These are phyloP conservation scores for Lepidochitona cinerea DNA, from an alignment of 2,888 invertebrate genomes.

Conservation along the genomic window DNA sequence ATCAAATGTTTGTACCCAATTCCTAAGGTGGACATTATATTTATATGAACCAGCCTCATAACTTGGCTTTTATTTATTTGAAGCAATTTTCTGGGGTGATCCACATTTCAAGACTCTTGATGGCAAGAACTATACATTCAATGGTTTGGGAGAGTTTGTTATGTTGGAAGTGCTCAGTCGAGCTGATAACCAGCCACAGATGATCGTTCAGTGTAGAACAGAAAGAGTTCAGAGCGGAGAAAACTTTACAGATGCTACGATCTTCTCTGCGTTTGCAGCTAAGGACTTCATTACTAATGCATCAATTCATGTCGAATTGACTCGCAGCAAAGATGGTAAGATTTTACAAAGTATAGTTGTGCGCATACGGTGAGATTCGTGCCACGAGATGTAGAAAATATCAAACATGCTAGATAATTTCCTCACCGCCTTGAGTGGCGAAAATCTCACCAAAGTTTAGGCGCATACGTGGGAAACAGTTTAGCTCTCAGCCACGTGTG, in stretches of 20 bases:
- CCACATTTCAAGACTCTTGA: constrained; percentile 42
- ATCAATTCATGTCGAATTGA: background rate
- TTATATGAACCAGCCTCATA: no score
- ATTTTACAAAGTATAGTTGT: no score
- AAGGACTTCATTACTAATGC: constrained; percentile 13
- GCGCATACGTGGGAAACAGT: no score
- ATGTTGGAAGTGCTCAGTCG: constrained; percentile 8
- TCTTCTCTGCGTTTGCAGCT: constrained; percentile 39
- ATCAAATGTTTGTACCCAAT: no score
- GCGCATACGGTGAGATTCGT: no score
- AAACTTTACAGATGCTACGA: constrained; percentile 30
- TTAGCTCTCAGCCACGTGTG: no score
- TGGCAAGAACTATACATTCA: constrained; percentile 31
- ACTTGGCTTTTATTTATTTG: no score
- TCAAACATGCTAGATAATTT: no score
- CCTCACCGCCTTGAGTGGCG: no score
- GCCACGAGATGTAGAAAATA: no score
- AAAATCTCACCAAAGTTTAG: no score
- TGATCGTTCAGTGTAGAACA: constrained; percentile 30
- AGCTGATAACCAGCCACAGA: background rate
- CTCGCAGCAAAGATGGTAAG: background rate
- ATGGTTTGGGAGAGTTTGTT: constrained; percentile 38
- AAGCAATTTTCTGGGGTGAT: constrained; percentile 29
- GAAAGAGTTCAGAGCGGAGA: constrained; percentile 21
- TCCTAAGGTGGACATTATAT: no score